Percentiles rank a stretch among this genome's conserved stretches.
Evolutionary conservation across 2,113 vertebrate species (phyloP).

Genomic region (Xenopus laevis): DNA sequence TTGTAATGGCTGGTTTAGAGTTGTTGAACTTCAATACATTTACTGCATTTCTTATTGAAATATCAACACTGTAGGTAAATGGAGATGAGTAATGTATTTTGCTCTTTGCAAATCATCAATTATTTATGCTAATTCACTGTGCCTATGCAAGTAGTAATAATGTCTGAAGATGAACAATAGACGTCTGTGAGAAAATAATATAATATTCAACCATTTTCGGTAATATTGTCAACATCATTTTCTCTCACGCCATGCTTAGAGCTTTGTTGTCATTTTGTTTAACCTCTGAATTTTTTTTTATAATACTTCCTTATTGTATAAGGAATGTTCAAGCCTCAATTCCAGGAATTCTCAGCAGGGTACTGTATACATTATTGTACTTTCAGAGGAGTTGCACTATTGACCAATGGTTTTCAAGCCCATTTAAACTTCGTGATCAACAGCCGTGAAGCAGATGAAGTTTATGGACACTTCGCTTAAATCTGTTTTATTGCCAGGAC

Average conservation of each 20-base stretch:
- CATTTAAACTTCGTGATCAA: constrained; percentile 13
- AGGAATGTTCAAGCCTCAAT: constrained; percentile 6
- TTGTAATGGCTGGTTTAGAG: no score
- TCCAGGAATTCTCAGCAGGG: constrained; percentile 14
- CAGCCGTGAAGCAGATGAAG: constrained; percentile 11
- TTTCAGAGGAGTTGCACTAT: no score
- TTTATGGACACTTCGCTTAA: background rate
- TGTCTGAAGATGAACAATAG: constrained; percentile 15
- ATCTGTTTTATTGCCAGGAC: background rate
- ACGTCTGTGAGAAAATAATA: background rate
- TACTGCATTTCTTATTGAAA: constrained; percentile 11
- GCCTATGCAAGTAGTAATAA: constrained; percentile 4
- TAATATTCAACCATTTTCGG: constrained; percentile 13
- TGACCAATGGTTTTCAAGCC: background rate
- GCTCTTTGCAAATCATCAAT: constrained; percentile 14
- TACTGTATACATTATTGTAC: no score
- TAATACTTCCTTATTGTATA: background rate
- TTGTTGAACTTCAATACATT: background rate
- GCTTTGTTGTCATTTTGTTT: constrained; percentile 13
- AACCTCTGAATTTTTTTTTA: constrained; percentile 12
- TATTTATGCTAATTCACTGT: constrained; percentile 23
- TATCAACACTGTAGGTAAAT: constrained; percentile 2
- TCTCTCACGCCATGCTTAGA: background rate
- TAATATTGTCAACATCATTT: constrained; percentile 14
- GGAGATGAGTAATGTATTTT: constrained; percentile 18